Evolutionary conservation across 2,797 vertebrate species (phyloP), one percentile per base, ranked within the genome.

Genomic region (Brachymystax lenok): DNA sequence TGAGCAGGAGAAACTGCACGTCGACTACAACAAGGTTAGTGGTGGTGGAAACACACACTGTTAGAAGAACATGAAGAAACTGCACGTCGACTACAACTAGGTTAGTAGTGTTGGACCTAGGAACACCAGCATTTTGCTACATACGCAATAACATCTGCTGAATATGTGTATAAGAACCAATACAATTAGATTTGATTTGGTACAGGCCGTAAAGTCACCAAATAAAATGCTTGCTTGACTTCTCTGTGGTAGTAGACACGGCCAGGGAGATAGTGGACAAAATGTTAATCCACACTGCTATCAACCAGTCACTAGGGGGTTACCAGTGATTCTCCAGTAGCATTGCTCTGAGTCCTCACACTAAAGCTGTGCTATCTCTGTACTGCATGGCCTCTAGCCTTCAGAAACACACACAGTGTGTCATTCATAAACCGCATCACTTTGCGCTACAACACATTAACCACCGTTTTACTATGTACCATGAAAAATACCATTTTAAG

Each of bases 1-100:
- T 27, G 97, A 99, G 83, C 98, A 99, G 90, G 97, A 99, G 92
- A 98, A 98, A 74, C 96, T 99, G 81, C 98, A 99, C 6, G 94
- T 98, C 77, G 97, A 99, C 88, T 99, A 99, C 88, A 98, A 98
- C 92, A 99, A 98, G 96, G 98, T 98, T 80, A 82, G 83, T 28
- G 14, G 24, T 3, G 6, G 8, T 7, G 30, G 17, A 14, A 13
- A 24, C 17, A 50, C 35, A 61, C n/a, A 21, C 21, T 24, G n/a
- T 12, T 24, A 61, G 56, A 61, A 21, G 19, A 61, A 24, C 56
- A 7, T 10, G 19, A 61, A 24, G 35, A 61, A 21, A n/a, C 21
- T 10, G 19, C 56, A 24, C 24, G 56, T 61, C 6, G n/a, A 21
- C 10, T 7, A 6, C 56, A 61, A 3, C 56, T 3, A 19, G 52